A percentile compares a stretch with the other conserved stretches of the same genome.
phyloP scores from a whole-genome alignment of 2,797 vertebrate species.

The Mycteria americana region DNA sequence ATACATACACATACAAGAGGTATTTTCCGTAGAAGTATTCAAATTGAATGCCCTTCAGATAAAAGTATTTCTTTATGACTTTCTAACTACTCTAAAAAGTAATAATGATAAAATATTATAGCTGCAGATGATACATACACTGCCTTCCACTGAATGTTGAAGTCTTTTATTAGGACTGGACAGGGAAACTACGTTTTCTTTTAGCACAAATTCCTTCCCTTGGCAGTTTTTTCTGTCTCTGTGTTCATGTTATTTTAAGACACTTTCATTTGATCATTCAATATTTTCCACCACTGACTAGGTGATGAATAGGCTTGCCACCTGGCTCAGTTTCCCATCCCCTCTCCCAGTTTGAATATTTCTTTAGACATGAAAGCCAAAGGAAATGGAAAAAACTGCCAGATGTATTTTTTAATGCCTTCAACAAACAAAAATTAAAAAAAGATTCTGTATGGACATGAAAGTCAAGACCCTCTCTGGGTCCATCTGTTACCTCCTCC shows the following conservation, averaged over 20 bases:
- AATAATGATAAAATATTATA: not conserved
- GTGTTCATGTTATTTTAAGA: slow-evolving; percentile 59
- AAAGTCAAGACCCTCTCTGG: slow-evolving; percentile 16
- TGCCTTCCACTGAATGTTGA: not conserved
- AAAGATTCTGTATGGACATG: not conserved
- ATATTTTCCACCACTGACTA: slow-evolving; percentile 58
- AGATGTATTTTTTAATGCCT: slow-evolving; percentile 28
- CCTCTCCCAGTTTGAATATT: slow-evolving; percentile 14
- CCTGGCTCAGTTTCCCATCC: slow-evolving; percentile 32
- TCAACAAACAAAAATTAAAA: slow-evolving; percentile 36
- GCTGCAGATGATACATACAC: not conserved
- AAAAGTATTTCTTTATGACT: not conserved
- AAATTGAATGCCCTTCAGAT: not conserved
- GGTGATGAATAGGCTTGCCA: slow-evolving; percentile 57
- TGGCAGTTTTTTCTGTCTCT: slow-evolving; percentile 31
- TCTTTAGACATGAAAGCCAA: slow-evolving; percentile 39
- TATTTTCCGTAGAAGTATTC: not conserved
- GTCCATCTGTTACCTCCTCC: not conserved
- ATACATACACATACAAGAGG: not conserved
- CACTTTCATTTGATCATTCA: slow-evolving; percentile 53
- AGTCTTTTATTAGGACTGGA: not conserved
- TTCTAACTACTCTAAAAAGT: not conserved
- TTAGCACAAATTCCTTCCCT: slow-evolving; percentile 32
- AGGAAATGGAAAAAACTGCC: slow-evolving; percentile 46
- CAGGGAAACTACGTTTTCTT: slow-evolving; percentile 23